These are phyloP conservation scores for Benitochromis conjunctus DNA, from an alignment of 2,113 vertebrate species.

Conservation along the genomic window DNA sequence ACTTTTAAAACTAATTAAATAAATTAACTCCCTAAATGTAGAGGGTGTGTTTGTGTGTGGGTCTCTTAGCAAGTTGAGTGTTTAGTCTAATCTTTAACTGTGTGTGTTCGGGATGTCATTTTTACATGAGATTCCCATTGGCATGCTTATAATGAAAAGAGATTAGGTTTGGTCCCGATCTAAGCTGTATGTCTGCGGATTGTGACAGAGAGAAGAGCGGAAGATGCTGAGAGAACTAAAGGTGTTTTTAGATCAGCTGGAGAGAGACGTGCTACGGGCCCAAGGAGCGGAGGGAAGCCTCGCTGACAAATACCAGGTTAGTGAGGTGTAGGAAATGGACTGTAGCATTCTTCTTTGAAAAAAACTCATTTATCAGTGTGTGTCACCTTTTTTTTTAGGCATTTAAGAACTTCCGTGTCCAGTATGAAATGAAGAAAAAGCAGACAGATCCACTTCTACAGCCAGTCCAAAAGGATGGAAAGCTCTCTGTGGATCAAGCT, in stretches of 20 bases:
- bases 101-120: background rate
- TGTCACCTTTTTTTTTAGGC: constrained; percentile 65
- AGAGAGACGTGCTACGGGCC: constrained; percentile 87
- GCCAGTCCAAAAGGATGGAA: constrained; percentile 85
- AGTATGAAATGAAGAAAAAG: constrained; percentile 92
- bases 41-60: background rate
- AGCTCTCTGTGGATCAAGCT: constrained; percentile 93
- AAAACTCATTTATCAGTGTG: background rate
- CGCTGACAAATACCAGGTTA: constrained; percentile 92
- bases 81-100: background rate
- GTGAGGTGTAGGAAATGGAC: background rate
- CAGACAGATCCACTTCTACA: constrained; percentile 83
- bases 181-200: background rate
- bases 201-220: constrained; percentile 85
- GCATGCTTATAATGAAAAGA: background rate
- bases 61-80: background rate
- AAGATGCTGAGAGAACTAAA: constrained; percentile 85
- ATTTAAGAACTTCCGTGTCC: constrained; percentile 88
- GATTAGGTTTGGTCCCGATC: background rate
- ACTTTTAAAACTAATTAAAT: background rate
- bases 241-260: constrained; percentile 92
- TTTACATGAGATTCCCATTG: background rate
- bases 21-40: background rate
- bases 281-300: constrained; percentile 84
- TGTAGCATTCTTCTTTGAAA: background rate